These are phyloP conservation scores for Takifugu bimaculatus DNA, from an alignment of 2,113 vertebrate species.

Conservation along the genomic window DNA sequence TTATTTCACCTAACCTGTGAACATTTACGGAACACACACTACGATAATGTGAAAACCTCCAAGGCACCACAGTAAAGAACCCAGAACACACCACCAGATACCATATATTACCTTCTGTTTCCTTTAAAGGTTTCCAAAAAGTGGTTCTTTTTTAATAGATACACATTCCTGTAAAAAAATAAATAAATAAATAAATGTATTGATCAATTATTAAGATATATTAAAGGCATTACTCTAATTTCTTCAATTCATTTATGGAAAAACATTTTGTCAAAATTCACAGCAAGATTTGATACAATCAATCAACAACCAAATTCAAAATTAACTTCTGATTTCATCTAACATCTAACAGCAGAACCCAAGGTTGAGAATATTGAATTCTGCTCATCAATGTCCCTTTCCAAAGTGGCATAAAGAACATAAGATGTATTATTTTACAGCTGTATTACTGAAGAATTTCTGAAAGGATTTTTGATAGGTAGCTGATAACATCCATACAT, in stretches of 20 bases:
- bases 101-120: too few relatives aligned
- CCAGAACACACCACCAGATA: not conserved
- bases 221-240: too few relatives aligned
- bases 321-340: too few relatives aligned
- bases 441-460: not conserved
- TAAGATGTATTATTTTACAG: too few relatives aligned
- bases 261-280: not conserved
- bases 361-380: too few relatives aligned
- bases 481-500: not conserved
- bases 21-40: not conserved
- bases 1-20: not conserved
- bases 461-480: not conserved
- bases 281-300: not conserved
- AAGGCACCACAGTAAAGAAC: too few relatives aligned
- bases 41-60: not conserved
- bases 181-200: not conserved
- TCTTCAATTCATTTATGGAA: too few relatives aligned
- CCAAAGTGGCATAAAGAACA: too few relatives aligned
- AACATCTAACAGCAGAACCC: too few relatives aligned
- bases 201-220: not conserved
- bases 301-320: too few relatives aligned
- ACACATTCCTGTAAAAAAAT: not conserved
- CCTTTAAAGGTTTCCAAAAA: constrained; percentile 17
- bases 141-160: not conserved
- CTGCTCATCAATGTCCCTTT: too few relatives aligned